These are phyloP conservation scores for Peromyscus melanophrys DNA, from an alignment of 2,797 vertebrate species.

Conservation along the genomic window DNA sequence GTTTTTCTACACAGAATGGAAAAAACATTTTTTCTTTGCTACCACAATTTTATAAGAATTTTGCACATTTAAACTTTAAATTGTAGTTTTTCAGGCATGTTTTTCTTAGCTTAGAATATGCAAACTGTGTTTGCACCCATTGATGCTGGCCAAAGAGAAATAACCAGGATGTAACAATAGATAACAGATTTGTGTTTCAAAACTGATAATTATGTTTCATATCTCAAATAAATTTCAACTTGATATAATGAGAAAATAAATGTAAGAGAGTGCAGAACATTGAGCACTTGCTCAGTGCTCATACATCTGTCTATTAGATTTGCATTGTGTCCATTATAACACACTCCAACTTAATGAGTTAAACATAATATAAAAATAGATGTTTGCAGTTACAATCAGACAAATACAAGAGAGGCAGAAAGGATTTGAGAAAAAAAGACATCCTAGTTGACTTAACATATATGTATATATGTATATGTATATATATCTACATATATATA, in stretches of 20 bases:
- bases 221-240: slow-evolving; percentile 13
- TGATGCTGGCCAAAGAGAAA: background rate
- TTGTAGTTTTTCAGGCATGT: background rate
- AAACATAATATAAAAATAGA: background rate
- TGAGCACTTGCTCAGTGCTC: background rate
- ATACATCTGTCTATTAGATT: background rate
- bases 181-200: slow-evolving; percentile 8
- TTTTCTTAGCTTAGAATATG: slow-evolving; percentile 22
- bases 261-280: background rate
- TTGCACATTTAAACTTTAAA: slow-evolving; percentile 2
- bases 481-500: too few species aligned
- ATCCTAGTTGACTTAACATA: background rate
- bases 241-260: slow-evolving; percentile 17
- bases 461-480: too few species aligned
- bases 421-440: background rate
- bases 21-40: background rate
- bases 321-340: background rate
- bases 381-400: background rate
- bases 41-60: background rate
- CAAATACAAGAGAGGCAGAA: background rate
- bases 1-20: background rate
- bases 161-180: slow-evolving; percentile 8
- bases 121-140: slow-evolving; percentile 35
- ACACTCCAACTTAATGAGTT: background rate
- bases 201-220: slow-evolving; percentile 37